These are phyloP conservation scores for Coelopa pilipes DNA, from an alignment of 2,888 invertebrate species.

Conservation along the genomic window DNA sequence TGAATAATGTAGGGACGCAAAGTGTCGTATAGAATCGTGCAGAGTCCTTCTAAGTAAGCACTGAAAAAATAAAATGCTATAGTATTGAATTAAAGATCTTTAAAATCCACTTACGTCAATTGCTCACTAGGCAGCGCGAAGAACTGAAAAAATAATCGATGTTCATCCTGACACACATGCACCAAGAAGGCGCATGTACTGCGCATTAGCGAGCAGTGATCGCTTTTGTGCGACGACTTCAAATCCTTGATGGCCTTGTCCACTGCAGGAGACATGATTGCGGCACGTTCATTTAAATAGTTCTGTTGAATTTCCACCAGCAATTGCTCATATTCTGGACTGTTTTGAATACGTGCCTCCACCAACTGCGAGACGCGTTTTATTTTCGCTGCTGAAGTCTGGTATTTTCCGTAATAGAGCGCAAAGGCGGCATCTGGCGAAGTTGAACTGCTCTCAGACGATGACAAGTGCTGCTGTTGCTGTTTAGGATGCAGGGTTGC, in stretches of 20 bases:
- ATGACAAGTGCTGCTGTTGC: constrained; percentile 23
- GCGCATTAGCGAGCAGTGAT: constrained; percentile 86
- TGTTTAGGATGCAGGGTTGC: constrained; percentile 71
- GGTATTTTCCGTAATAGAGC: constrained; percentile 94
- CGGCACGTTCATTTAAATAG: constrained; percentile 80
- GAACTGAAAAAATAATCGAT: constrained; percentile 90
- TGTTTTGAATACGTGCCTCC: constrained; percentile 79
- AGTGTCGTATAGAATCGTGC: constrained; percentile 89
- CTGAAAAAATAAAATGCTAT: constrained; percentile 59
- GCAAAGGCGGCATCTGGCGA: constrained; percentile 79
- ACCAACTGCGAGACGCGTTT: constrained; percentile 84
- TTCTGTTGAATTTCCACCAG: constrained; percentile 84
- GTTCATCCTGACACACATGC: constrained; percentile 95
- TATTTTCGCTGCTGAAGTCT: constrained; percentile 88
- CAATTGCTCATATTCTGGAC: constrained; percentile 79
- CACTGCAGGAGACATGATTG: constrained; percentile 77
- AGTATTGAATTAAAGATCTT: neutral
- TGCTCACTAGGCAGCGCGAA: constrained; percentile 78
- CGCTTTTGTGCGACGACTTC: constrained; percentile 73
- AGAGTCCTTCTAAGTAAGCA: constrained; percentile 85
- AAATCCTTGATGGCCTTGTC: constrained; percentile 76
- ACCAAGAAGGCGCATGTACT: constrained; percentile 90
- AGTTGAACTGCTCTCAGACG: constrained; percentile 35
- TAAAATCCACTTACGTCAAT: constrained; percentile 70
- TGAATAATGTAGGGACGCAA: constrained; percentile 94